Conservation (phyloP, 2,797 vertebrate genomes). For the Danio jaintianensis region DNA sequence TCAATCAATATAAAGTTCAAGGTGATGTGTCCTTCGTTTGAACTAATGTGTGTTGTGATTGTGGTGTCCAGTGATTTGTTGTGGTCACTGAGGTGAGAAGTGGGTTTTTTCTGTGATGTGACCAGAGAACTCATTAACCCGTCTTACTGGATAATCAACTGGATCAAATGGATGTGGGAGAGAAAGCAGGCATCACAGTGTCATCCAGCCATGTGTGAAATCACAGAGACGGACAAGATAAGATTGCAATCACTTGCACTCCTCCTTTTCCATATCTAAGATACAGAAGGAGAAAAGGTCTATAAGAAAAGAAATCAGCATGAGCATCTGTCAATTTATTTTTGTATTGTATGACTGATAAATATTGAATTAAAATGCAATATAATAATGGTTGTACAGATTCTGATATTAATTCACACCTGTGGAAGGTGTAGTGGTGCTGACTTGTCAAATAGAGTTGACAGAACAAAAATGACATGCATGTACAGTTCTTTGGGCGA, state of each 20-base stretch:
- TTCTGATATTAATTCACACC: too few species aligned
- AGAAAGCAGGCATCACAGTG: conserved; percentile 20
- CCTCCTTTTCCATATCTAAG: background rate
- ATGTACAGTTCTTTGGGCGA: too few species aligned
- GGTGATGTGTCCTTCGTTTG: background rate
- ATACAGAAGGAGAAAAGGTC: background rate
- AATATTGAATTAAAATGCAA: too few species aligned
- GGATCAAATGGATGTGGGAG: conserved; percentile 44
- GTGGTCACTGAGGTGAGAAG: conserved; percentile 40
- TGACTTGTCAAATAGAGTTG: too few species aligned
- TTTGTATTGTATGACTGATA: background rate
- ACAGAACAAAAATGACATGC: too few species aligned
- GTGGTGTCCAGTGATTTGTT: background rate
- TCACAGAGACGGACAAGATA: conserved; percentile 41
- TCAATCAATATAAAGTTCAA: conserved; percentile 6
- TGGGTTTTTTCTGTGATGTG: conserved; percentile 32
- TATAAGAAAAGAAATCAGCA: background rate
- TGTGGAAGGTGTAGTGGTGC: too few species aligned
- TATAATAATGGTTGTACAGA: too few species aligned
- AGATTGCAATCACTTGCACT: background rate
- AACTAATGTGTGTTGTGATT: background rate
- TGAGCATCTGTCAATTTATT: background rate
- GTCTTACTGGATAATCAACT: conserved; percentile 44
- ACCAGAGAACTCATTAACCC: conserved; percentile 43
- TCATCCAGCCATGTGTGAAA: conserved; percentile 52